Evolutionary conservation across 2,888 invertebrate species (phyloP), one percentile per base, ranked within the genome.

Genomic region (Eulithis testata): DNA sequence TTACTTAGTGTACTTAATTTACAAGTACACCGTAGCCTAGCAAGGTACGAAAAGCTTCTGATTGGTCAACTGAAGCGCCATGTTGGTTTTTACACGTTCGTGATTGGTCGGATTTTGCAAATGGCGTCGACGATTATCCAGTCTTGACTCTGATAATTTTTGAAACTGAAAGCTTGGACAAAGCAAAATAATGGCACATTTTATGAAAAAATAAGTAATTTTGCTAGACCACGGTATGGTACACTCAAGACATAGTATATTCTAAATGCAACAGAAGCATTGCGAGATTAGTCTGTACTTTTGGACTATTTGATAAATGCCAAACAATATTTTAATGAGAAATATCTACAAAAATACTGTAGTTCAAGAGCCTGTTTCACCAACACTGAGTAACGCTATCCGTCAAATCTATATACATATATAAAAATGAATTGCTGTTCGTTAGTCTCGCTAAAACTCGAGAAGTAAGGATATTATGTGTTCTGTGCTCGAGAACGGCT

Each of bases 1-100:
- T 78, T 77, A 76, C 4, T 75, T 81, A 79, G 77, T 82, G 81
- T 84, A 83, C 81, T 81, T 81, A 60, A 65, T 59, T 64, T 65
- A 63, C 63, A 63, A 64, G 54, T 60, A 56, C 27, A 54, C 47
- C 44, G 52, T 56, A 62, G 51, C 61, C 58, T 61, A 68, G 57
- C 66, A 11, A 47, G 4, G 47, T 49, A 21, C 3, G 21, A 21
- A 21, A 21, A 21, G 49, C 49, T 49, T 47, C 49, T 21, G 21
- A 49, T 49, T 49, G 49, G 49, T 21, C 21, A 49, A 49, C 21
- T 21, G 21, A 49, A 49, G 21, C 49, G 49, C 49, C 49, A 49
- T 49, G 11, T 49, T 49, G 49, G 49, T 21, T 49, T 49, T 49
- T 49, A 8, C 14, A 11, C 9, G 21, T 21, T 21, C 14, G 21